phyloP scores from a whole-genome alignment of 2,113 vertebrate species.

The Rhynchomys soricoides region DNA sequence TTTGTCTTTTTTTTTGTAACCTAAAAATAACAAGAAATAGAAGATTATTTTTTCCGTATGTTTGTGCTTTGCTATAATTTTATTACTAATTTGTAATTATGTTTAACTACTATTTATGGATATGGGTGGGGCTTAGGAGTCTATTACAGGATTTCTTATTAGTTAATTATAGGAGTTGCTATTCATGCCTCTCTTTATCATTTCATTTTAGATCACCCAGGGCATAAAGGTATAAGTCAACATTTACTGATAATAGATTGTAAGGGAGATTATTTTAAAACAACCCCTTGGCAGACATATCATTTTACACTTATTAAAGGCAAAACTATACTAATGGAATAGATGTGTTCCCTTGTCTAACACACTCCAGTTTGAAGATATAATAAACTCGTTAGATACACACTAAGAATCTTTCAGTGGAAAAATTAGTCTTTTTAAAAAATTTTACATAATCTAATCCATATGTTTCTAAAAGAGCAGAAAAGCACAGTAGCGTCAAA shows the following conservation, averaged over 20 bases:
- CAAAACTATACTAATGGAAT: not conserved
- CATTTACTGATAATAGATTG: not conserved
- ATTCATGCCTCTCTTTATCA: not conserved
- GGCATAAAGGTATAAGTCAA: not conserved
- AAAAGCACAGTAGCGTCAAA: not conserved
- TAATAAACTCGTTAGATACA: not conserved
- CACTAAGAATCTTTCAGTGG: not conserved
- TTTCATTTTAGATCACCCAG: not conserved
- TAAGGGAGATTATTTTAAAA: not conserved
- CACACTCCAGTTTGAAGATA: not conserved
- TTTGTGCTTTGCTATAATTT: not conserved
- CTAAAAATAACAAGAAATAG: not conserved
- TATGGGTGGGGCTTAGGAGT: not conserved
- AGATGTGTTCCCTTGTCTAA: not conserved
- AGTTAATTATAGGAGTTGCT: not conserved
- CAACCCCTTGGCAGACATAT: not conserved
- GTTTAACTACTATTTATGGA: not conserved
- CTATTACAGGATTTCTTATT: not conserved
- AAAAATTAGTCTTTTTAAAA: not conserved
- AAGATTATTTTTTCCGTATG: not conserved
- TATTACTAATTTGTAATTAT: not conserved
- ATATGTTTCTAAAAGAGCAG: not conserved
- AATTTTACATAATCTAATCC: not conserved
- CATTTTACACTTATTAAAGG: not conserved
- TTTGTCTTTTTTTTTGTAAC: not conserved